Conservation (phyloP, 1,140 invertebrate genomes). For the Wiebesia pumilae region DNA sequence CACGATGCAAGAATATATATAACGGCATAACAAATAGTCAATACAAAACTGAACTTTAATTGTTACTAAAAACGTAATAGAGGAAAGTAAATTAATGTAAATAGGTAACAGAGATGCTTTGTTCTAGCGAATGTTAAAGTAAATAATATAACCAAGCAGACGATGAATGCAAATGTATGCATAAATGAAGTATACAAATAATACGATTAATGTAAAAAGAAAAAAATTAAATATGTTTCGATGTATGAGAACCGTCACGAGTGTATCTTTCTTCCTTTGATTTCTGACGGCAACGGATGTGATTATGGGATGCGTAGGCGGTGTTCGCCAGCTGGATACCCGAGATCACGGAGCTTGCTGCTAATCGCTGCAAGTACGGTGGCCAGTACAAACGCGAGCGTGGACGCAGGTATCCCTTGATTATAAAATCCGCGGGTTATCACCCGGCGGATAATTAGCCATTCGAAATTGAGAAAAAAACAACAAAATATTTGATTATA, state of each 20-base stretch:
- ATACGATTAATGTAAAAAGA: slow-evolving; percentile 13
- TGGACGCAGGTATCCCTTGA: slow-evolving; percentile 91
- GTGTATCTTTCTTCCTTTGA: slow-evolving; percentile 51
- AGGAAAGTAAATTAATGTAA: too few relatives aligned
- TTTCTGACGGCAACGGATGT: slow-evolving; percentile 69
- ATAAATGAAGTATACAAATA: neutral
- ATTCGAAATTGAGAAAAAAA: neutral
- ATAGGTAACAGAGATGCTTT: too few relatives aligned
- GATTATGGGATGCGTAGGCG: slow-evolving; percentile 84
- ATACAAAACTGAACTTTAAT: too few relatives aligned
- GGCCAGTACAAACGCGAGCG: slow-evolving; percentile 97
- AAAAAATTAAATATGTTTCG: slow-evolving; percentile 49
- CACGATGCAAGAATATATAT: neutral
- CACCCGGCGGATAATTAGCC: slow-evolving; percentile 32
- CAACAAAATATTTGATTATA: neutral
- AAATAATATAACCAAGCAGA: neutral
- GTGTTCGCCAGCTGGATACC: slow-evolving; percentile 99
- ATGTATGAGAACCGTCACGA: slow-evolving; percentile 64
- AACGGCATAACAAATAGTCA: too few relatives aligned
- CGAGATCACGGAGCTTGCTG: slow-evolving; percentile 98
- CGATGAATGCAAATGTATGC: slow-evolving; percentile 5
- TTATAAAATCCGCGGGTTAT: slow-evolving; percentile 25
- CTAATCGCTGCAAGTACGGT: slow-evolving; percentile 97
- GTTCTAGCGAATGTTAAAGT: neutral
- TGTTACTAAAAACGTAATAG: too few relatives aligned